Evolutionary conservation across 1,140 invertebrate genomes (phyloP), one percentile per base, ranked within the genome.

Genomic region (Gryon sp.): DNA sequence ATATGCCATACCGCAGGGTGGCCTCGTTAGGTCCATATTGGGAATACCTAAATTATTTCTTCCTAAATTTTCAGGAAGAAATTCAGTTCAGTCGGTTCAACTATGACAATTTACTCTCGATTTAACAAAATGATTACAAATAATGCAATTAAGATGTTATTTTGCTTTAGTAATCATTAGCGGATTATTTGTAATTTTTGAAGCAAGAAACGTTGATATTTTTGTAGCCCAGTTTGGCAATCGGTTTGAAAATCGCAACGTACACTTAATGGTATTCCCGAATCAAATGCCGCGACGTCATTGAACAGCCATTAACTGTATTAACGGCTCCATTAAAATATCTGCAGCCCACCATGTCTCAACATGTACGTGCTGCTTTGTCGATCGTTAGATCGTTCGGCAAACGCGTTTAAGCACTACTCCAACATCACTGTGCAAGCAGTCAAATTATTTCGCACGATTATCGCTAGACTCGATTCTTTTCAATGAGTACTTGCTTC

Each of bases 291-390:
- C 48, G 63, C 73, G 75, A 70, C 53, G 80, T 76, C 82, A 74
- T 62, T 72, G 70, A 75, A 62, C 60, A 60, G 52, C 74, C 76
- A 78, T 83, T 83, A 83, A 83, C 80, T 80, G 81, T 82, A 82
- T 76, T 80, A 84, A 83, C 79, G 79, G 69, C 77, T 81, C 63
- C 82, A 85, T 83, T 82, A 82, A 83, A 84, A 72, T 80, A 82
- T 83, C 76, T 73, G 62, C 78, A 74, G 73, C 72, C 65, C 43
- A 12, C 52, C 22, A 19, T 43, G 46, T 19, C 32, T 32, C 43
- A 52, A 34, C 60, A 38, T 45, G 52, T 66, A 60, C 60, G 52
- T 30, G 43, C 40, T 40, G 57, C 62, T 75, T 74, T 68, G 53
- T 75, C 62, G 72, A 75, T 66, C 62, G 72, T 62, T 75, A 62